Percentiles rank a stretch among this genome's conserved stretches.
These are phyloP conservation scores for Austrofundulus limnaeus DNA, from an alignment of 2,113 vertebrate species.

Conservation along the genomic window DNA sequence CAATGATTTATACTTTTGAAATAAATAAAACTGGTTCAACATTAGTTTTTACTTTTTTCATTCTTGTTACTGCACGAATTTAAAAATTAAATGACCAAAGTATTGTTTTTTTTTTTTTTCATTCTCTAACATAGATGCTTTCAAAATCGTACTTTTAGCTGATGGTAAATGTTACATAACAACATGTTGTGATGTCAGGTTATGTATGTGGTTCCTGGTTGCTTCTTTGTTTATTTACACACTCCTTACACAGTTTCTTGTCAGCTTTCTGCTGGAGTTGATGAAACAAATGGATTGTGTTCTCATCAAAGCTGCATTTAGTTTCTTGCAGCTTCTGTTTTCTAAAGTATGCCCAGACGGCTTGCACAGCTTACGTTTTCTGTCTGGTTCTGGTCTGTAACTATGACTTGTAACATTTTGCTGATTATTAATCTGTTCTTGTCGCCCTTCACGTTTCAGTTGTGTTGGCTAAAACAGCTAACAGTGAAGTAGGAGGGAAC, in stretches of 20 bases:
- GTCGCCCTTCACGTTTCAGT: neutral
- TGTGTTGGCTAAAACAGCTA: neutral
- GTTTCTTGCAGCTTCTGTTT: neutral
- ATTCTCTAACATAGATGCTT: too few relatives aligned
- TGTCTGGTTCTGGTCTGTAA: neutral
- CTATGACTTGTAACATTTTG: too few relatives aligned
- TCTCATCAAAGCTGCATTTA: neutral
- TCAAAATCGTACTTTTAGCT: neutral
- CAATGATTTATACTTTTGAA: neutral
- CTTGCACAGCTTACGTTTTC: neutral
- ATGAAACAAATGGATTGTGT: neutral
- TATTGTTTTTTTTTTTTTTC: too few relatives aligned
- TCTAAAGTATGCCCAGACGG: neutral
- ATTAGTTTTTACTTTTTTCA: too few relatives aligned
- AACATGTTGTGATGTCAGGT: too few relatives aligned
- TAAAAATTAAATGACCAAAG: too few relatives aligned
- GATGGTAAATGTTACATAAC: neutral
- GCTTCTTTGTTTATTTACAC: neutral
- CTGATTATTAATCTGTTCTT: too few relatives aligned
- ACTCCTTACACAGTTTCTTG: too few relatives aligned
- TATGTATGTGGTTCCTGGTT: neutral
- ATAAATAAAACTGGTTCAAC: neutral
- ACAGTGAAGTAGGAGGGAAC: neutral
- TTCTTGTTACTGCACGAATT: too few relatives aligned
- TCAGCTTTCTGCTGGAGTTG: neutral